Evolutionary conservation across 2,797 vertebrate species (phyloP), one percentile per base, ranked within the genome.

Genomic region (Apogon hyalosoma): DNA sequence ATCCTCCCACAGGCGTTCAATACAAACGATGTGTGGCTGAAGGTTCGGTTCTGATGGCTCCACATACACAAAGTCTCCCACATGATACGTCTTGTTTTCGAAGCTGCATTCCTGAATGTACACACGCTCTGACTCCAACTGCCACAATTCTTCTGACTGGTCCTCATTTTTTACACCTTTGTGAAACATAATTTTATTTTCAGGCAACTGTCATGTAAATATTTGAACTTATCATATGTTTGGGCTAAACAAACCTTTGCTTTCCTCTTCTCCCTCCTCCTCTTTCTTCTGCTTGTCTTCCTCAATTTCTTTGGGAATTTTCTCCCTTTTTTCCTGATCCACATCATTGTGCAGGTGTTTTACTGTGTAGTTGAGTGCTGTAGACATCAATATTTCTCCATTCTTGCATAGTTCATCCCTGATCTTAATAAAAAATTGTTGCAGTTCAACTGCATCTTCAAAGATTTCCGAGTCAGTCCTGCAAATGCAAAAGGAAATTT

Each of bases 381-480:
- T 92, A 0, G 97, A 96, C 61, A 97, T 92, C 33, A 99, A 94
- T 63, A 99, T 98, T 88, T 99, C 98, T 7, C 98, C 98, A 2
- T 99, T 99, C 90, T 99, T 99, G 90, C 98, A 99, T 51, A 99
- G 94, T 50, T 99, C 98, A 79, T 99, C 98, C 56, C 98, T 94
- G 84, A 99, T 99, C 90, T 96, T 99, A 77, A 99, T 96, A 73
- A 99, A 96, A 87, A 99, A 99, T 76, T 99, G 97, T 43, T 99
- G 98, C 53, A 99, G 95, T 84, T 99, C 98, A 7, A 99, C 96
- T 0, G 98, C 93, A 83, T 99, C 98, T 63, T 99, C 98, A 3
- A 98, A 99, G 74, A 98, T 97, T 91, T 99, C 98, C 0, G 98
- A 99, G 88, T 99, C 98, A n/a, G 98, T 99, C 88, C 97, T 95